Base-by-base conservation (phyloP, 2,113 vertebrate species). In the Atractosteus spatula region DNA sequence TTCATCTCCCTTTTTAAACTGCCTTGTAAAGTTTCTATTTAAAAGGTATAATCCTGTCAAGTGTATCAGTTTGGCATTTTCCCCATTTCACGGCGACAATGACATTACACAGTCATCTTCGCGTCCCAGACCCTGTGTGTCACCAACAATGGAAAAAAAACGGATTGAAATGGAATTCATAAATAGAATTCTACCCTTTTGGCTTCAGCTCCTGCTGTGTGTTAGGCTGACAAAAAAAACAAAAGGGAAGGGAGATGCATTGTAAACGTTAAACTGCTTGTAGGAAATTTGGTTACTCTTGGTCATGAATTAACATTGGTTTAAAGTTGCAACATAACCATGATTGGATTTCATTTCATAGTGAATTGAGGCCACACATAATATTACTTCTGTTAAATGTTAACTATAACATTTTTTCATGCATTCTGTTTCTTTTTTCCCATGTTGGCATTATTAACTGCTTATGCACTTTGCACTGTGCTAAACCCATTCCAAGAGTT, bases 11-110 rank as follows among this genome's bases (percentile, higher is more conserved):
- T 68, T 68, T 29, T 68, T 68, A 51, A 3, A 68, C n/a, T 4
- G 47, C 54, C 66, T 51, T 68, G 66, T 68, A 68, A 68, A 68
- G 66, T 3, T 64, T 64, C 66, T 17, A 54, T 68, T 68, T 51
- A 54, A 54, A 68, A 10, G 4, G 47, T 68, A 54, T 68, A 68
- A 68, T 68, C 44, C 66, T 54, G 66, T 68, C 66, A 47, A 68
- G 44, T 51, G 44, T 68, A 68, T 68, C 66, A 55, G 66, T 68
- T 51, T 68, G 66, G 66, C 66, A 68, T 68, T 68, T 68, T 68
- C 66, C 55, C 45, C 66, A 68, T 68, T 54, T 68, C 66, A 68
- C 66, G 47, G 41, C 51, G n/a, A 54, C 66, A 68, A 51, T 68
- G 66, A 68, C 66, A 68, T 68, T 68, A 68, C 66, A 11, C 66